Percentiles rank a stretch among this genome's conserved stretches.
Evolutionary conservation across 2,888 invertebrate genomes (phyloP).

Genomic region (Fabriciana adippe): DNA sequence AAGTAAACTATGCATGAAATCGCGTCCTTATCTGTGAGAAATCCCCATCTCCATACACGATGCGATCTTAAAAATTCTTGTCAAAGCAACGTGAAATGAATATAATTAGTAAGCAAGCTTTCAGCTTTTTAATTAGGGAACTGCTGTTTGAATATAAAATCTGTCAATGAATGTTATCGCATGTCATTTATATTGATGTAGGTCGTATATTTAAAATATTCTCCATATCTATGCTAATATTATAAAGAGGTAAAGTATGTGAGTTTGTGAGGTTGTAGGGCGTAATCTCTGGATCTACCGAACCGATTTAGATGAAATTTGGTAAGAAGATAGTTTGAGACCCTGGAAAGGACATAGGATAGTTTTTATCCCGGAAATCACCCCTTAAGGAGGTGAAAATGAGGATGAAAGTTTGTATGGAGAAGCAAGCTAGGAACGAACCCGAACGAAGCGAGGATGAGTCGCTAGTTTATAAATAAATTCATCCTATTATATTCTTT

Average conservation of each 20-base stretch:
- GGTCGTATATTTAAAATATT: conserved; percentile 5
- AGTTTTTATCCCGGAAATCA: too few species aligned
- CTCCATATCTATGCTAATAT: not conserved
- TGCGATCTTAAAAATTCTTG: conserved; percentile 16
- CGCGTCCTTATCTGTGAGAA: conserved; percentile 10
- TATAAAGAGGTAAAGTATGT: not conserved
- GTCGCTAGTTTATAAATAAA: too few species aligned
- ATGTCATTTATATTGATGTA: not conserved
- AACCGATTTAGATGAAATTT: too few species aligned
- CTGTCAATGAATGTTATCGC: conserved; percentile 1
- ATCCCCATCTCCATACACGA: conserved; percentile 12
- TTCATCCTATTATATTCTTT: too few species aligned
- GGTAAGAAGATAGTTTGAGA: too few species aligned
- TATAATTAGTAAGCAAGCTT: conserved; percentile 22
- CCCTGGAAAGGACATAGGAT: too few species aligned
- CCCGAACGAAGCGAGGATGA: too few species aligned
- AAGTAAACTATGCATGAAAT: conserved; percentile 9
- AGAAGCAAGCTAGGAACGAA: too few species aligned
- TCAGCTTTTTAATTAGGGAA: conserved; percentile 22
- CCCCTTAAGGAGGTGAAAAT: too few species aligned
- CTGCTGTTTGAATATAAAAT: conserved; percentile 11
- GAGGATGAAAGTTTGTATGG: too few species aligned
- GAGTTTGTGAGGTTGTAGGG: not conserved
- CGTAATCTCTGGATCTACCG: too few species aligned
- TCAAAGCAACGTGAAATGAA: conserved; percentile 17